Base-by-base conservation (phyloP, 2,888 invertebrate species). In the Andrena flavipes region DNA sequence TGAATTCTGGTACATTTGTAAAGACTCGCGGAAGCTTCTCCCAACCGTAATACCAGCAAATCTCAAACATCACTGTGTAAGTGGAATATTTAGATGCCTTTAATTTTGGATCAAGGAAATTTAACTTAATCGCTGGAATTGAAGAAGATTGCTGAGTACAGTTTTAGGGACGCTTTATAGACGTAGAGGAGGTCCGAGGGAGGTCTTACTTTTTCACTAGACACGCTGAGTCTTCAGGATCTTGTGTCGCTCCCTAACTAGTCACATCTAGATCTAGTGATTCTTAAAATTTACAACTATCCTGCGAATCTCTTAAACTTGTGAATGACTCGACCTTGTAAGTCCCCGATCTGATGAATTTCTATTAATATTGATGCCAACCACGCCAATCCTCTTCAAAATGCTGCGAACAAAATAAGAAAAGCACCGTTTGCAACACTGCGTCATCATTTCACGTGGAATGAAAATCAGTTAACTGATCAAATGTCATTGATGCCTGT, bases 361-460 rank as follows among this genome's bases (percentile, higher is more conserved):
- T 59, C 4, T 13, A 29, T 59, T 59, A 16, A 59, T 59, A 13
- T 1, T 7, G 1, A 30, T 71, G 13, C 5, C 42, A 10, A n/a
- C 51, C 30, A 20, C 20, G 16, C 51, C 26, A 13, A 54, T 56
- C 35, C 35, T 33, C 54, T 4, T 35, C 13, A 30, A 64, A n/a
- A 26, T 10, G 8, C 72, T 54, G 64, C 33, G 29, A 64, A 35
- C 63, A 64, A 30, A 72, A 51, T 20, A 63, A n/a, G 13, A 23
- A 26, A 13, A 8, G 30, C n/a, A 13, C 20, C 23, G 42, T 63
- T 23, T 26, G 42, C 16, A 13, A 42, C 16, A 5, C 16, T 42
- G 42, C 42, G 42, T 42, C 42, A 42, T 16, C 42, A 0, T 42
- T 13, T 42, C 42, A 42, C 42, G 7, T 13, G n/a, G 23, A 63